Conservation (phyloP, 2,113 vertebrate species). For the Anolis carolinensis region DNA sequence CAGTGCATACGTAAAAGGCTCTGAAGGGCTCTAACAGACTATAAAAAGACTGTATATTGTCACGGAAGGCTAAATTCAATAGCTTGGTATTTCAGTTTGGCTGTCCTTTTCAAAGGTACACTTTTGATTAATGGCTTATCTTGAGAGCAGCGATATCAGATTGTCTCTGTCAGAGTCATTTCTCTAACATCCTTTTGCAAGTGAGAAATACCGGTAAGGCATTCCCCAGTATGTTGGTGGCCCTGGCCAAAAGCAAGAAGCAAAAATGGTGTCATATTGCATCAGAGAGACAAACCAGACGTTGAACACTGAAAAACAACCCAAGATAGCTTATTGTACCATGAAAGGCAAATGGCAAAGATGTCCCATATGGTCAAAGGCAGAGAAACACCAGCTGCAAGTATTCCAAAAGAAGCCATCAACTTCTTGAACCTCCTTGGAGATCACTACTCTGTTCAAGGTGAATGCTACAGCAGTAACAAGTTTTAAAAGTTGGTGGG, state of each 20-base stretch:
- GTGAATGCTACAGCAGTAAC: too few species aligned
- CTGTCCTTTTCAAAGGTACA: slow-evolving; percentile 32
- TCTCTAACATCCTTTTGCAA: slow-evolving; percentile 43
- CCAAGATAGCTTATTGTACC: slow-evolving; percentile 33
- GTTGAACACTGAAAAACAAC: slow-evolving; percentile 17
- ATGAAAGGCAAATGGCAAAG: neutral
- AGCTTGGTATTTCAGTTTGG: slow-evolving; percentile 17
- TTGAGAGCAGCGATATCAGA: slow-evolving; percentile 51
- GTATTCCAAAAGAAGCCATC: too few species aligned
- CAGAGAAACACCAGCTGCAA: neutral
- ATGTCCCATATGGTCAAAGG: neutral
- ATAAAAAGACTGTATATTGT: slow-evolving; percentile 17
- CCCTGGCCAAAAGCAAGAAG: slow-evolving; percentile 31
- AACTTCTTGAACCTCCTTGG: too few species aligned
- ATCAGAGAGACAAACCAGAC: neutral
- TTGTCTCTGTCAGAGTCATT: slow-evolving; percentile 61
- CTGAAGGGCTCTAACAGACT: slow-evolving; percentile 4
- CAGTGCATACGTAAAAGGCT: neutral
- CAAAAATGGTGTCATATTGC: neutral
- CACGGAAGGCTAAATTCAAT: neutral
- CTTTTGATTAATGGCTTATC: slow-evolving; percentile 41
- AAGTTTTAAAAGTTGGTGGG: too few species aligned
- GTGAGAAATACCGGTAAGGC: slow-evolving; percentile 13
- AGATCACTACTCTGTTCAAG: too few species aligned
- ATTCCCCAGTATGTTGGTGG: slow-evolving; percentile 20